Percentiles rank a stretch among this genome's conserved stretches.
phyloP scores from a whole-genome alignment of 2,888 invertebrate species.

The Mesochorus sp. region DNA sequence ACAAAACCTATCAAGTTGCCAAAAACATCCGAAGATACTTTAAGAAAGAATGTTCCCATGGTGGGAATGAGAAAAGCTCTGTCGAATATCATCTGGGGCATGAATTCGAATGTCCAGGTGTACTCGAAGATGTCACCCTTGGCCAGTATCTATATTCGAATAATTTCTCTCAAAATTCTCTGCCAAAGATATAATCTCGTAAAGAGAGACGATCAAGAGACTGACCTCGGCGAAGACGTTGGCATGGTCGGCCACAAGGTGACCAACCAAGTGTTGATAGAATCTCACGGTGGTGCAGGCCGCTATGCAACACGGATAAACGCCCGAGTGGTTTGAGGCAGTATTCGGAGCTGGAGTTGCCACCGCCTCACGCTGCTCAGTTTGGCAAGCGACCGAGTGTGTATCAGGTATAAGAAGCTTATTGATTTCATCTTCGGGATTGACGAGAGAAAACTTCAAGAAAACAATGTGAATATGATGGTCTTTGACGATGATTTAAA shows the following conservation, averaged over 20 bases:
- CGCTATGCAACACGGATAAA: slow-evolving; percentile 83
- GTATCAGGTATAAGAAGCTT: slow-evolving; percentile 31
- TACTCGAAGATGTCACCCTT: slow-evolving; percentile 40
- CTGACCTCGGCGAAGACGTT: slow-evolving; percentile 83
- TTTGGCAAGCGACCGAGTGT: slow-evolving; percentile 30
- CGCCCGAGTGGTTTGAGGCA: slow-evolving; percentile 74
- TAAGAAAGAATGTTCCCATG: slow-evolving; percentile 74
- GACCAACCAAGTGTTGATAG: slow-evolving; percentile 83
- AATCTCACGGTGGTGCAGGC: slow-evolving; percentile 81
- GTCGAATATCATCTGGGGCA: slow-evolving; percentile 55
- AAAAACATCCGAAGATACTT: slow-evolving; percentile 59
- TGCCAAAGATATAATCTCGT: slow-evolving; percentile 1
- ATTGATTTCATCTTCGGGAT: slow-evolving; percentile 48
- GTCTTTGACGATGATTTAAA: no score
- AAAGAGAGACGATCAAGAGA: background rate
- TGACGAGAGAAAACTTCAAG: slow-evolving; percentile 48
- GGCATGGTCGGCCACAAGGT: slow-evolving; percentile 83
- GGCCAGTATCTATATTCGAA: slow-evolving; percentile 32
- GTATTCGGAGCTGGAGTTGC: no score
- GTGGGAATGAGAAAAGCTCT: slow-evolving; percentile 66
- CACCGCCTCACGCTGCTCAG: background rate
- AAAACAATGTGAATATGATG: no score
- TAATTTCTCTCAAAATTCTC: background rate
- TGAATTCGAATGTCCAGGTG: slow-evolving; percentile 61
- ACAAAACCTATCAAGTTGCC: slow-evolving; percentile 65